These are phyloP conservation scores for Carposina sasakii DNA, from an alignment of 1,140 invertebrate species.

Conservation along the genomic window DNA sequence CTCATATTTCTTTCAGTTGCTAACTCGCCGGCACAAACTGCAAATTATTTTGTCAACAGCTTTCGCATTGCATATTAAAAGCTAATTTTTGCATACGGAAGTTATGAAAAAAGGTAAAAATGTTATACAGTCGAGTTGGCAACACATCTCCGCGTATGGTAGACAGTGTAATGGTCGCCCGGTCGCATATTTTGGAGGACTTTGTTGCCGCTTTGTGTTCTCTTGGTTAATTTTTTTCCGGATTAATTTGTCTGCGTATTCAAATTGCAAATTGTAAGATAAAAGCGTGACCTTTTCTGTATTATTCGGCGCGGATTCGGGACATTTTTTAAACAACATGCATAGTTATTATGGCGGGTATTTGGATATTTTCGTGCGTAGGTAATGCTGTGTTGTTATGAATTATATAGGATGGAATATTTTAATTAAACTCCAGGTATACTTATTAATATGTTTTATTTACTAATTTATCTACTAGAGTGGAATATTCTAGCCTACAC, in stretches of 20 bases:
- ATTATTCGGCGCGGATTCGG: constrained; percentile 19
- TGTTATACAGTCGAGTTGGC: constrained; percentile 41
- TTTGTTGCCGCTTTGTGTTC: constrained; percentile 55
- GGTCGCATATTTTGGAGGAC: constrained; percentile 53
- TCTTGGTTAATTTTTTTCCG: constrained; percentile 63
- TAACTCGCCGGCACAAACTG: not conserved
- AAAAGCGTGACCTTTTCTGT: constrained; percentile 62
- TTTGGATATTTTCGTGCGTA: no score
- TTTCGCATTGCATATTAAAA: constrained; percentile 4
- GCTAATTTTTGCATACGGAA: not conserved
- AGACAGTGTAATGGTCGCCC: constrained; percentile 41
- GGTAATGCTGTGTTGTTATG: no score
- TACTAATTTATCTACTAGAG: no score
- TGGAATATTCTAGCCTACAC: no score
- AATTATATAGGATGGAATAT: no score
- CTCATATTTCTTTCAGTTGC: not conserved
- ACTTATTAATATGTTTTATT: no score
- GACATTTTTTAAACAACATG: no score
- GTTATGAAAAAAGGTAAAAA: constrained; percentile 29
- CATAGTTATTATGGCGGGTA: no score
- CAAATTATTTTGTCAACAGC: constrained; percentile 8
- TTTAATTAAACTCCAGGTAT: no score
- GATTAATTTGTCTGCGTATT: constrained; percentile 71
- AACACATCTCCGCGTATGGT: constrained; percentile 19
- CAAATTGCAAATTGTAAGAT: constrained; percentile 68